Evolutionary conservation across 2,888 invertebrate genomes (phyloP).

Genomic region (Mesorhabditis sp.): DNA sequence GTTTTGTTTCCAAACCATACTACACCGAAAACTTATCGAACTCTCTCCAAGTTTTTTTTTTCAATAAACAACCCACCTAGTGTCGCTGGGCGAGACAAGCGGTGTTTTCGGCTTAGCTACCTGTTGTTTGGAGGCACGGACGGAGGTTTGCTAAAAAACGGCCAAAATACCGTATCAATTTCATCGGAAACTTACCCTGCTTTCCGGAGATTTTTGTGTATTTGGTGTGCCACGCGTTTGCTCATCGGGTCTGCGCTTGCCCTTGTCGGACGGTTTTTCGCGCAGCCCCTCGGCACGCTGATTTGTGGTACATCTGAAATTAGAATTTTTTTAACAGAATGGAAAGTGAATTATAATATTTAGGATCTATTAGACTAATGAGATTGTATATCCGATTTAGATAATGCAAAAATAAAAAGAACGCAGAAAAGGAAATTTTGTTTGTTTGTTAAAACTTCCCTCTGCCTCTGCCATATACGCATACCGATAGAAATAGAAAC

Average conservation of each 20-base stretch:
- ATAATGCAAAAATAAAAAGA: no score
- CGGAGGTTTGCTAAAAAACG: not conserved
- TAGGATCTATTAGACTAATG: no score
- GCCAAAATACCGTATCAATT: not conserved
- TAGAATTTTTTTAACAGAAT: no score
- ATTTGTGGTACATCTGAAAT: not conserved
- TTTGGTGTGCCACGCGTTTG: not conserved
- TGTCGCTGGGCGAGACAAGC: not conserved
- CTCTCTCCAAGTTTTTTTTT: not conserved
- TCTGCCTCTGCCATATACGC: no score
- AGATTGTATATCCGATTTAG: no score
- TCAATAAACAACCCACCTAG: not conserved
- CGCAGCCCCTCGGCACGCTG: not conserved
- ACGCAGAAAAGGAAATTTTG: not conserved
- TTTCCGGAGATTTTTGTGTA: not conserved
- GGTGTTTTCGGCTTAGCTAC: constrained; percentile 6
- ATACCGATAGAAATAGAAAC: no score
- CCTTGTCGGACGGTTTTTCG: not conserved
- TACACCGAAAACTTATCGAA: not conserved
- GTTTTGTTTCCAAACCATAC: not conserved
- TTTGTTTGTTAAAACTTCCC: no score
- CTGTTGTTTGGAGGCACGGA: not conserved
- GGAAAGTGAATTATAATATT: no score
- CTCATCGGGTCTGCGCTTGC: not conserved
- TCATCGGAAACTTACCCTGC: not conserved